Evolutionary conservation across 2,797 vertebrate genomes (phyloP).

Genomic region (Centropyge bicolor): DNA sequence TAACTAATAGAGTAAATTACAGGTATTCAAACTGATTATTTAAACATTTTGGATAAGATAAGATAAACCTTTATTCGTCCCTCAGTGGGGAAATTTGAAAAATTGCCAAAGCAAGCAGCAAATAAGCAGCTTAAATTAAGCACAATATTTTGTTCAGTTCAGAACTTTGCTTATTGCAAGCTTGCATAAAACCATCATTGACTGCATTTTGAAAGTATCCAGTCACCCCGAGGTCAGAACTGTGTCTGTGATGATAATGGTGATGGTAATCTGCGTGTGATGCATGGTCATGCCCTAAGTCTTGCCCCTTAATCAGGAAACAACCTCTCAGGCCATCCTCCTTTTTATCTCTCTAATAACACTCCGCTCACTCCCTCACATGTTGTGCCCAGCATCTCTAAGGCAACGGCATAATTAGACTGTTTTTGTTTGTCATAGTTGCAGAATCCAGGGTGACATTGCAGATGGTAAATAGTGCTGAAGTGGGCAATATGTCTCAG

Average conservation of each 20-base stretch:
- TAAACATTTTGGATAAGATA: neutral
- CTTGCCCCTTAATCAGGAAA: constrained; percentile 54
- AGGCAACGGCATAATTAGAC: constrained; percentile 53
- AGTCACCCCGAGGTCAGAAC: constrained; percentile 28
- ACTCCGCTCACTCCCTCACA: neutral
- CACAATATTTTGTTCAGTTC: neutral
- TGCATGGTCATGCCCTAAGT: constrained; percentile 36
- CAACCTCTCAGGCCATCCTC: constrained; percentile 35
- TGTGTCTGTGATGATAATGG: constrained; percentile 38
- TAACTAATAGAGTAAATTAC: neutral
- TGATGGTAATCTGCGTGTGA: constrained; percentile 41
- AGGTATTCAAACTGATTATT: neutral
- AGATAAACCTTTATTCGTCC: too few relatives aligned
- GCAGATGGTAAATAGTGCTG: constrained; percentile 39
- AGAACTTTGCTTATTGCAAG: constrained; percentile 12
- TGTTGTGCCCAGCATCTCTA: constrained; percentile 31
- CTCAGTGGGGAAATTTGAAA: too few relatives aligned
- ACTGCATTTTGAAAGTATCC: neutral
- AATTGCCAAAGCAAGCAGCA: neutral
- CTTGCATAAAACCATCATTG: constrained; percentile 16
- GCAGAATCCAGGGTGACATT: constrained; percentile 54
- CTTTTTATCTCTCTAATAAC: constrained; percentile 54
- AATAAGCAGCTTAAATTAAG: neutral
- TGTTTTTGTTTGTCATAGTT: constrained; percentile 42
- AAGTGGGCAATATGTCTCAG: constrained; percentile 30